Evolutionary conservation across 1,140 invertebrate genomes (phyloP).

Genomic region (Nasonia longicornis): DNA sequence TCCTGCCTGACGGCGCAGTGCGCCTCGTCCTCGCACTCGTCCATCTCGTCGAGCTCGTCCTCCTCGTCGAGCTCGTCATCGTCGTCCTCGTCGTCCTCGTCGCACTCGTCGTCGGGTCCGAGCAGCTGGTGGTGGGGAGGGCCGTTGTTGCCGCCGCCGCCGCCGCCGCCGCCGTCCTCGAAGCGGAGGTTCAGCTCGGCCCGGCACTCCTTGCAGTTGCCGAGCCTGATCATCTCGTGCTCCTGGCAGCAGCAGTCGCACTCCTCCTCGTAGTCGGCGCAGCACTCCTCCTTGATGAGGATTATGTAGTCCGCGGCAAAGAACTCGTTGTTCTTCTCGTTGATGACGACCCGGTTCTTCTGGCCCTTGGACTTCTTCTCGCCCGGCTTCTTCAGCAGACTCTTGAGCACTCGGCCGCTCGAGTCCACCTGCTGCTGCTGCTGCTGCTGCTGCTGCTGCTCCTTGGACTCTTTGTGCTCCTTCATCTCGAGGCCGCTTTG

Average conservation of each 20-base stretch:
- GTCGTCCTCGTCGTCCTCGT: constrained; percentile 68
- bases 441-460: constrained; percentile 59
- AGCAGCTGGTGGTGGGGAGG: constrained; percentile 4
- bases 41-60: constrained; percentile 51
- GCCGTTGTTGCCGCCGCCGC: constrained; percentile 39
- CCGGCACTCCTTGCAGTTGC: constrained; percentile 71
- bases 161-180: constrained; percentile 51
- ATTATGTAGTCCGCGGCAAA: constrained; percentile 91
- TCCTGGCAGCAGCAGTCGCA: constrained; percentile 80
- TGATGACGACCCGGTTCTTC: constrained; percentile 85
- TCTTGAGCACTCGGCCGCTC: constrained; percentile 67
- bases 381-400: constrained; percentile 72
- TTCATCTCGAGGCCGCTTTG: constrained; percentile 52
- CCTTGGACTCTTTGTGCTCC: constrained; percentile 59
- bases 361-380: constrained; percentile 62
- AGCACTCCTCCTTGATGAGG: constrained; percentile 84
- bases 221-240: constrained; percentile 75
- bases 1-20: constrained; percentile 58
- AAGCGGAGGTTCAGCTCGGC: constrained; percentile 64
- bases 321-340: constrained; percentile 87
- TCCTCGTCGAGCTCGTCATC: constrained; percentile 67
- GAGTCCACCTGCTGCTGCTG: constrained; percentile 48
- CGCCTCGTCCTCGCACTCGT: constrained; percentile 49
- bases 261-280: constrained; percentile 82
- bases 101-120: constrained; percentile 69